Evolutionary conservation across 2,888 invertebrate species (phyloP).

Genomic region (Aleiodes testaceus): DNA sequence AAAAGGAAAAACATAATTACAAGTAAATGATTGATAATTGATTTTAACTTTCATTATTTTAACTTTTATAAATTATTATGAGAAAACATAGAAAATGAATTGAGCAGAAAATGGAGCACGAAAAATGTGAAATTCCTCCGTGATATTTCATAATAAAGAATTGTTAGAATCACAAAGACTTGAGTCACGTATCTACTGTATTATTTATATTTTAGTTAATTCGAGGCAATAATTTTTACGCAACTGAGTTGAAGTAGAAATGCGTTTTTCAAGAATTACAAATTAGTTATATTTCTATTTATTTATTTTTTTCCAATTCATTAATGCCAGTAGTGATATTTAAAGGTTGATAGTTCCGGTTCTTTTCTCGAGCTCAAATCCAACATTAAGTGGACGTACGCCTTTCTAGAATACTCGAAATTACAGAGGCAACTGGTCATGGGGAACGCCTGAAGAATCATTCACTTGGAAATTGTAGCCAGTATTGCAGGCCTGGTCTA

Average conservation of each 20-base stretch:
- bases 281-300: too few relatives aligned
- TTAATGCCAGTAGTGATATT: too few relatives aligned
- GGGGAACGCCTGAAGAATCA: constrained; percentile 27
- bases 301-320: too few relatives aligned
- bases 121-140: constrained; percentile 1
- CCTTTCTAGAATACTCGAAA: constrained; percentile 14
- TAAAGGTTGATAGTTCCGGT: too few relatives aligned
- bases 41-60: neutral
- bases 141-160: constrained; percentile 17
- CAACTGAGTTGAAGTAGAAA: constrained; percentile 5
- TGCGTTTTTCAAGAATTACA: too few relatives aligned
- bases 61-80: neutral
- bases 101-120: neutral
- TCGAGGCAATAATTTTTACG: constrained; percentile 17
- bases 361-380: too few relatives aligned
- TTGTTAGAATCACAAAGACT: constrained; percentile 26
- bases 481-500: neutral
- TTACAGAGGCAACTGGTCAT: constrained; percentile 17
- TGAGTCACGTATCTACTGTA: constrained; percentile 23
- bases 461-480: constrained; percentile 23
- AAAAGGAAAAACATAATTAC: too few relatives aligned
- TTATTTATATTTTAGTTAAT: constrained; percentile 28
- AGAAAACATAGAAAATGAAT: neutral
- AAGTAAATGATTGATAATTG: too few relatives aligned
- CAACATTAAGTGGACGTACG: neutral